These are phyloP conservation scores for Potamarius usumacintae DNA, from an alignment of 2,113 vertebrate genomes.

Conservation along the genomic window DNA sequence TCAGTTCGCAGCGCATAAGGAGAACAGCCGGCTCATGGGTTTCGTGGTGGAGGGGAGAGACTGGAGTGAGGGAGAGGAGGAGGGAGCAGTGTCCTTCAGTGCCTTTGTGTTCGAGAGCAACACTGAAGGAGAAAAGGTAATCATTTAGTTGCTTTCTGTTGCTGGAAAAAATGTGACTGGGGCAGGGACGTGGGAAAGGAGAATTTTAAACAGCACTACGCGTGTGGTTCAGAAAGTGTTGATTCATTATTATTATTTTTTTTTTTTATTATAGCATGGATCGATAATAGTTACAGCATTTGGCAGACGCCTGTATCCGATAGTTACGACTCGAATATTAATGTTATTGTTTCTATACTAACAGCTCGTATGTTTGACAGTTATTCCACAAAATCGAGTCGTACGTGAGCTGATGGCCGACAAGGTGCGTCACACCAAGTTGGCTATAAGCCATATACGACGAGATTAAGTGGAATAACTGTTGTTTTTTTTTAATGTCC, in stretches of 20 bases:
- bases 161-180: neutral
- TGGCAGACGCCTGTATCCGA: neutral
- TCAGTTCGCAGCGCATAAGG: constrained; percentile 92
- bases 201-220: neutral
- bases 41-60: constrained; percentile 84
- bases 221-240: neutral
- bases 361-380: too few relatives aligned
- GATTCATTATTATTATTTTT: neutral
- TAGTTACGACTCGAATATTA: neutral
- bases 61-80: constrained; percentile 66
- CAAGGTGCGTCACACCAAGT: too few relatives aligned
- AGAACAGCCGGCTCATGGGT: constrained; percentile 90
- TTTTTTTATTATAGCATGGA: neutral
- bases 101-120: constrained; percentile 95
- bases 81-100: constrained; percentile 79
- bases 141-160: neutral
- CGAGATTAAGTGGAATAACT: too few relatives aligned
- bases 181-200: neutral
- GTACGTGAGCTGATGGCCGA: too few relatives aligned
- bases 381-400: too few relatives aligned
- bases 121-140: constrained; percentile 96
- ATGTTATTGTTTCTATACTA: too few relatives aligned
- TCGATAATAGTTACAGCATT: neutral
- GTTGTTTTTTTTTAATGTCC: too few relatives aligned
- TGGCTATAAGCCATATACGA: too few relatives aligned